Evolutionary conservation across 2,888 invertebrate genomes (phyloP).

Genomic region (Strigamia maritima): DNA sequence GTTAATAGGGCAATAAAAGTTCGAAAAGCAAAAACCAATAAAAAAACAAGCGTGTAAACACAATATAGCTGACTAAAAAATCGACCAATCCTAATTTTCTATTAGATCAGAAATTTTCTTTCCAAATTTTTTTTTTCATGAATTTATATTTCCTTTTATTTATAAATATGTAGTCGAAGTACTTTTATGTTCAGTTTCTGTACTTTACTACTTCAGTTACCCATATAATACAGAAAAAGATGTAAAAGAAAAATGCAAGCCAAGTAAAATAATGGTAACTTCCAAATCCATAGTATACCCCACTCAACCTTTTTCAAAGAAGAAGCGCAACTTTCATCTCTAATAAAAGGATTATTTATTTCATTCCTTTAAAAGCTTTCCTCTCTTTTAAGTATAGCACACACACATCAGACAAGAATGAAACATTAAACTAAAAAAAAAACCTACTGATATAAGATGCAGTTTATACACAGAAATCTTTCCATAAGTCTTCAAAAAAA

Average conservation of each 20-base stretch:
- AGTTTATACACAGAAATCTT: conserved; percentile 13
- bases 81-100: no score
- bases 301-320: conserved; percentile 9
- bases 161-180: no score
- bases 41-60: no score
- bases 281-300: conserved; percentile 6
- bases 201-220: no score
- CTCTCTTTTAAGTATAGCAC: conserved; percentile 29
- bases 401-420: conserved; percentile 20
- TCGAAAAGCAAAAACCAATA: no score
- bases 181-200: no score
- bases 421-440: conserved; percentile 25
- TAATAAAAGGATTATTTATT: conserved; percentile 29
- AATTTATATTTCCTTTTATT: no score
- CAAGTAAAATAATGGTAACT: conserved; percentile 13
- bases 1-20: no score
- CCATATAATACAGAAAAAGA: not conserved
- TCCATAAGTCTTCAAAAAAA: not conserved
- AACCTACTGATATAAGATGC: conserved; percentile 4
- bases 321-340: conserved; percentile 10
- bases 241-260: not conserved
- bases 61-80: no score
- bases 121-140: no score
- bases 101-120: no score
- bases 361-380: conserved; percentile 29